Conservation (phyloP, 2,797 vertebrate species). For the Cercopithecus petaurista region DNA sequence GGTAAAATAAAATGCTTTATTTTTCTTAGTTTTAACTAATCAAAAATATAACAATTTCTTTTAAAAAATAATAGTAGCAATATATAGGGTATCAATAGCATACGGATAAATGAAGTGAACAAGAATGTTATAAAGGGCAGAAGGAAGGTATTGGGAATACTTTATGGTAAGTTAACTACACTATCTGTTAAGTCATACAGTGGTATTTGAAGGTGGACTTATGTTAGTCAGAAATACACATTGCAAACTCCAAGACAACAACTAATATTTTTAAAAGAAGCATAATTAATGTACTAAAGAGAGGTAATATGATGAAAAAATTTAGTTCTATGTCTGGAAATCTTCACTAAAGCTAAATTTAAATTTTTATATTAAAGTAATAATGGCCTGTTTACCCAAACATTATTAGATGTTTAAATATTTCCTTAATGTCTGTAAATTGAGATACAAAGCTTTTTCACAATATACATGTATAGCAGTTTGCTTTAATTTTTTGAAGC, state of each 20-base stretch:
- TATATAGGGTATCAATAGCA: fast-evolving
- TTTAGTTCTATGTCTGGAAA: background rate
- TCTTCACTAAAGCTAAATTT: constrained; percentile 59
- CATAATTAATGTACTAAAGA: background rate
- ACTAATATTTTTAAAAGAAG: background rate
- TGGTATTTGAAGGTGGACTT: background rate
- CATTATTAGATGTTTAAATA: background rate
- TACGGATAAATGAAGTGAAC: fast-evolving
- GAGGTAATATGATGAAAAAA: background rate
- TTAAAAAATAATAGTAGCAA: background rate
- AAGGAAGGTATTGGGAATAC: fast-evolving
- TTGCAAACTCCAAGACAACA: background rate
- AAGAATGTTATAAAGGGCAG: fast-evolving
- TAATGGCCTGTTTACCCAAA: background rate
- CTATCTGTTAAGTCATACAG: fast-evolving
- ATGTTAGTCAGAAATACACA: background rate
- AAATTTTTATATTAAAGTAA: constrained; percentile 46
- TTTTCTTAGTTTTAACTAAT: background rate
- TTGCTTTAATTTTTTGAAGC: constrained; percentile 24
- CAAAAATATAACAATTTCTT: background rate
- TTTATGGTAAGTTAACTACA: fast-evolving
- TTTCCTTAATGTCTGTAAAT: background rate
- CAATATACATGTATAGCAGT: background rate
- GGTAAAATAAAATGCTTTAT: background rate
- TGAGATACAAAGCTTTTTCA: background rate